These are phyloP conservation scores for Nephila pilipes DNA, from an alignment of 1,140 invertebrate genomes.

Conservation along the genomic window DNA sequence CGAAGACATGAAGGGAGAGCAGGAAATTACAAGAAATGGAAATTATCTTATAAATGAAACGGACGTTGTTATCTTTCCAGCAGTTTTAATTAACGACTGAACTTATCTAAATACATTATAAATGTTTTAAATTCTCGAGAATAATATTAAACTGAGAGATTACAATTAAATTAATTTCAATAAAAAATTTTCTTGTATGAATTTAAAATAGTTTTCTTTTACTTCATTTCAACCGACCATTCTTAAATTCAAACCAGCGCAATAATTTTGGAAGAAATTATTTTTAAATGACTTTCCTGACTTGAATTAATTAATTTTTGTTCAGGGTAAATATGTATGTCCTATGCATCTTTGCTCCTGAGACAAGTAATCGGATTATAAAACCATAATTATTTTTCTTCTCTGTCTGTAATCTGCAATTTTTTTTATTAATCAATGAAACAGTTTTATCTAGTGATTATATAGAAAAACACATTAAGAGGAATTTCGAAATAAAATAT, in stretches of 20 bases:
- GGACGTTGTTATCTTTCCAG: neutral
- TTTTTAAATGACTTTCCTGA: neutral
- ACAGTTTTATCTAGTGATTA: no score
- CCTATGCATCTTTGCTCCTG: no score
- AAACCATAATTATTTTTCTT: no score
- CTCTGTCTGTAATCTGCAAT: no score
- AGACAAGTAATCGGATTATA: no score
- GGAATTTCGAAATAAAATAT: no score
- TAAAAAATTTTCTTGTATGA: no score
- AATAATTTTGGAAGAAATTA: neutral
- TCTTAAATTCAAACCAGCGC: no score
- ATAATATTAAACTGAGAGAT: neutral
- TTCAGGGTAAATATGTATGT: accelerated
- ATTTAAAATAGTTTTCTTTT: neutral
- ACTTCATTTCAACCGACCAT: neutral
- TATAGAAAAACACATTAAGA: no score
- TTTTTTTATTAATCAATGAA: no score
- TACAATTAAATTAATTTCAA: neutral
- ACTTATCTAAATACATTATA: neutral
- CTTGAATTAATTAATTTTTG: neutral
- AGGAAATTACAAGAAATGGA: neutral
- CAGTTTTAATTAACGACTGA: neutral
- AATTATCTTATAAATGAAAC: neutral
- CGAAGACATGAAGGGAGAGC: neutral
- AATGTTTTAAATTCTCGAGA: neutral